These are phyloP conservation scores for Austrolebias charrua DNA, from an alignment of 2,797 vertebrate species.

Conservation along the genomic window DNA sequence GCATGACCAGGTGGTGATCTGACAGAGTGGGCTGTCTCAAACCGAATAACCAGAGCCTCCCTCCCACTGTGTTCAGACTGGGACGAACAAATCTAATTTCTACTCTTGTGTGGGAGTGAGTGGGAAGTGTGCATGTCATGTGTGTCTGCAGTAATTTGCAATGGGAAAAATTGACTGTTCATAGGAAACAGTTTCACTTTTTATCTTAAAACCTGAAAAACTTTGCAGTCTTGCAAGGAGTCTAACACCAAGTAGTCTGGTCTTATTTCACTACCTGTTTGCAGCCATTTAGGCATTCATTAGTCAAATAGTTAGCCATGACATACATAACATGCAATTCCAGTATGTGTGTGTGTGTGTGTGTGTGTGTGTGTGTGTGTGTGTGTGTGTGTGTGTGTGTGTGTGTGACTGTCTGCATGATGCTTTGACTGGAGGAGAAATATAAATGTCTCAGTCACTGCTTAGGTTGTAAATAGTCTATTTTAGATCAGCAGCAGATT, in stretches of 20 bases:
- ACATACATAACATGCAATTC: no score
- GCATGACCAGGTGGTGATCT: constrained; percentile 58
- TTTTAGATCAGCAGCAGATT: no score
- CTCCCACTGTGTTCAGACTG: constrained; percentile 38
- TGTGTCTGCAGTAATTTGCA: constrained; percentile 19
- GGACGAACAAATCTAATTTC: constrained; percentile 28
- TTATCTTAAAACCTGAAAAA: not conserved
- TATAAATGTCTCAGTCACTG: no score
- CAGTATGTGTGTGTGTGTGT: no score
- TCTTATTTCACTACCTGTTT: not conserved
- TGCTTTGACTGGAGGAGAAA: no score
- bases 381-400: no score
- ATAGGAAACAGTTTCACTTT: not conserved
- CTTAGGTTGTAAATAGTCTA: no score
- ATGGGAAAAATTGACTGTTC: constrained; percentile 8
- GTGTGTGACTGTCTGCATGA: no score
- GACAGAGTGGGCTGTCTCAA: constrained; percentile 49
- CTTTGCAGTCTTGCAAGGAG: not conserved
- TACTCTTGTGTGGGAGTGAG: constrained; percentile 19
- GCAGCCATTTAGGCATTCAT: not conserved
- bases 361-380: no score
- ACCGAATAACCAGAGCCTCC: constrained; percentile 28
- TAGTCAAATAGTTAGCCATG: not conserved
- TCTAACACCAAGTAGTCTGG: not conserved
- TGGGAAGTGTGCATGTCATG: constrained; percentile 18